Base-by-base conservation (phyloP, 2,113 vertebrate species). In the Gymnarchus niloticus region DNA sequence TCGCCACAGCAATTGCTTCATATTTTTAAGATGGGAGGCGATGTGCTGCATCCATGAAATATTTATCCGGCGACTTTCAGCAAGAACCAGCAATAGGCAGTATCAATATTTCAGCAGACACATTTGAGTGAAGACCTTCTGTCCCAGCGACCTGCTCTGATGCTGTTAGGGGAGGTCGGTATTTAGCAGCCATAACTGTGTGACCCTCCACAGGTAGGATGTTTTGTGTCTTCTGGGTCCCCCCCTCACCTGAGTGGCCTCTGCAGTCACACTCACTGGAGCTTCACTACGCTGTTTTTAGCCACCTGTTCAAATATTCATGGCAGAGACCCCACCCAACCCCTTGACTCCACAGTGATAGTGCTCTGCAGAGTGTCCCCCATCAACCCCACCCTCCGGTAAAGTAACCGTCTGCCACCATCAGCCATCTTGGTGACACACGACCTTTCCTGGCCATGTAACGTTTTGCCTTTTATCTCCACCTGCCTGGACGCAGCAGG, bases 261-360 rank as follows among this genome's bases (percentile, higher is more conserved):
- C 94, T 94, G 92, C 95, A 96, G 96, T 97, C 96, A 96, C 92
- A 95, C 94, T 92, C 91, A 92, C 92, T 96, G 95, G 96, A 93
- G 94, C 94, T 95, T 95, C 94, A 94, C 90, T 3, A 93, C 90
- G 93, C 94, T 94, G 94, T 95, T 97, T 97, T 97, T 95, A 96
- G 97, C 94, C 93, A 90, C 91, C 89, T 91, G 93, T 93, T 98
- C 93, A 98, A 98, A 98, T 96, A 98, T 98, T 97, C 95, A 98
- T 97, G 90, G 95, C 93, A 90, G 93, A 87, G 3, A 51, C 93
- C 37, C 61, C 37, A 83, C 56, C 65, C 81, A 48, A 69, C 19
- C 51, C 41, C 21, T 41, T 88, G 87, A 89, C 88, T 81, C 80
- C 49, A 46, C 46, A 10, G 80, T 23, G 37, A 89, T 88, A 23